Percentiles rank a stretch among this genome's conserved stretches.
Conservation (phyloP, 1,140 invertebrate species). For the Cydia amplana region DNA sequence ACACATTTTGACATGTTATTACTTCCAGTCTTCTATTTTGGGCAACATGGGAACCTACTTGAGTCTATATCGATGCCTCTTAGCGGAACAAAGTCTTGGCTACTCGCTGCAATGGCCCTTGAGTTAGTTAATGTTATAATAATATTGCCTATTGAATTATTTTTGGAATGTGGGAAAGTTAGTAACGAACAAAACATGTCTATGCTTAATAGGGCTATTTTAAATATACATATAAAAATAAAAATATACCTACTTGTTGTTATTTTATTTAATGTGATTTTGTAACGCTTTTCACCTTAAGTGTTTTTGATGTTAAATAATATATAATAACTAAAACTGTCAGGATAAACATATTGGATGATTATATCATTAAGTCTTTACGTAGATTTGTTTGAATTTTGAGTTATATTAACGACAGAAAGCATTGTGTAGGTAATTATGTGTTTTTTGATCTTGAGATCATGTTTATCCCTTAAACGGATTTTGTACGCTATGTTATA, state of each 20-base stretch:
- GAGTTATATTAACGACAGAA: too few relatives aligned
- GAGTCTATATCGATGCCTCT: conserved; percentile 53
- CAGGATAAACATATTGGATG: too few relatives aligned
- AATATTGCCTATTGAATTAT: conserved; percentile 50
- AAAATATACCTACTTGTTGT: not conserved
- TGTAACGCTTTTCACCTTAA: too few relatives aligned
- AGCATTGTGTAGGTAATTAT: too few relatives aligned
- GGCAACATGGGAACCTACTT: conserved; percentile 45
- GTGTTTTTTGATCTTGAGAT: too few relatives aligned
- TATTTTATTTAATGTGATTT: not conserved
- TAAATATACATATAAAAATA: not conserved
- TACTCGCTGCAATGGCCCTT: conserved; percentile 52
- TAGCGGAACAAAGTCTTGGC: conserved; percentile 53
- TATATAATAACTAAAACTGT: too few relatives aligned
- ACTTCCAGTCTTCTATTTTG: conserved; percentile 27
- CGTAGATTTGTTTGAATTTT: too few relatives aligned
- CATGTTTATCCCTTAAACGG: too few relatives aligned
- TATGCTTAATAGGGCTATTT: not conserved
- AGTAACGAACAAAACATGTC: conserved; percentile 33
- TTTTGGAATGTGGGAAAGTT: conserved; percentile 62
- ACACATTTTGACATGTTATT: conserved; percentile 30
- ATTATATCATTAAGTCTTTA: too few relatives aligned
- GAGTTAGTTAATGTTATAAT: conserved; percentile 44
- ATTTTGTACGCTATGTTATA: too few relatives aligned
- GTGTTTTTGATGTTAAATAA: too few relatives aligned